These are phyloP conservation scores for Neoaliturus tenellus DNA, from an alignment of 2,888 invertebrate species.

Conservation along the genomic window DNA sequence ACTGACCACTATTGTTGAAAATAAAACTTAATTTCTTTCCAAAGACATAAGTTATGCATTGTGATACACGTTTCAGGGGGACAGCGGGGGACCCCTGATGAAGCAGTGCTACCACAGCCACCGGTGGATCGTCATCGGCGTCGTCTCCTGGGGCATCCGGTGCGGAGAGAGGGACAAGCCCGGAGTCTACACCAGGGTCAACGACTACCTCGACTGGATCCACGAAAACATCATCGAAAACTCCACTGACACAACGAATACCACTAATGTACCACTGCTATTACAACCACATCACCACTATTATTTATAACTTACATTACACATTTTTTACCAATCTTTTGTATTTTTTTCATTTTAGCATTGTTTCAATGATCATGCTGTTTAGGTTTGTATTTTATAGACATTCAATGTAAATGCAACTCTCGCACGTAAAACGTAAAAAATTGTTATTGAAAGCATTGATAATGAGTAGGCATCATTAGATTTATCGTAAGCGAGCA, in stretches of 20 bases:
- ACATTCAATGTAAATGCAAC: no score
- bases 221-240: constrained; percentile 68
- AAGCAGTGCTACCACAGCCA: constrained; percentile 83
- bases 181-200: constrained; percentile 87
- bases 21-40: no score
- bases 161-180: constrained; percentile 87
- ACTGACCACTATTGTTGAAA: no score
- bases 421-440: no score
- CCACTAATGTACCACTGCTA: neutral
- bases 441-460: no score
- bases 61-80: constrained; percentile 77
- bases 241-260: neutral
- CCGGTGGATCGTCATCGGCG: constrained; percentile 86
- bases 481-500: no score
- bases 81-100: constrained; percentile 90
- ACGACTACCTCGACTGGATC: constrained; percentile 84
- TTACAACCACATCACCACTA: neutral
- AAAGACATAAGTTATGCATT: no score
- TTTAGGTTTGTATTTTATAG: no score
- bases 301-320: neutral
- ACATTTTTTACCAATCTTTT: neutral
- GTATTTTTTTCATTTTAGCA: neutral
- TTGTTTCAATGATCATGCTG: no score
- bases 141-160: constrained; percentile 91
- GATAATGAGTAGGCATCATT: no score